Conservation (phyloP, 2,113 vertebrate genomes). For the Podiceps cristatus region DNA sequence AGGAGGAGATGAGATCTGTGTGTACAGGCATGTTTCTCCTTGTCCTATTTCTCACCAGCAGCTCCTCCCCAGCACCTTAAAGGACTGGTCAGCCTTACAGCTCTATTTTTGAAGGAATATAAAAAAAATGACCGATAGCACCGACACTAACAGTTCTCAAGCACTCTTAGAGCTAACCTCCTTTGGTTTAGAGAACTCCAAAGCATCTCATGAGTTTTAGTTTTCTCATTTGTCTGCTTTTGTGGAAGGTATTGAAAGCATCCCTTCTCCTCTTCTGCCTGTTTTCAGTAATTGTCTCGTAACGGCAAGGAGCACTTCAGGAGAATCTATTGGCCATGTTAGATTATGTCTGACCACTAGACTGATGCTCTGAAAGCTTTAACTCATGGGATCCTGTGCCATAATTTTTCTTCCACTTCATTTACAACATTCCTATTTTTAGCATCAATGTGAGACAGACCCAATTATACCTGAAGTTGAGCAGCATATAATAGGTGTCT, state of each 20-base stretch:
- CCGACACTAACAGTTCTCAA: neutral
- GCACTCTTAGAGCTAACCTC: neutral
- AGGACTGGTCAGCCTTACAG: neutral
- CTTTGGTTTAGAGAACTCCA: neutral
- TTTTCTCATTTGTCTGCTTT: neutral
- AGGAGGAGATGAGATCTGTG: neutral
- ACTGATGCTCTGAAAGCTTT: slow-evolving; percentile 33
- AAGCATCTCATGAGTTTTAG: neutral
- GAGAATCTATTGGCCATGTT: slow-evolving; percentile 48
- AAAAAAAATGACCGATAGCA: neutral
- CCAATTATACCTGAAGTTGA: slow-evolving; percentile 53
- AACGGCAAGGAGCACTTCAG: slow-evolving; percentile 24
- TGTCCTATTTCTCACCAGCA: neutral
- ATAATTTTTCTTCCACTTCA: slow-evolving; percentile 60
- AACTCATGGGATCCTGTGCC: neutral
- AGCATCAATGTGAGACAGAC: slow-evolving; percentile 42
- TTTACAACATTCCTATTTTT: slow-evolving; percentile 65
- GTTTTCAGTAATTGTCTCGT: neutral
- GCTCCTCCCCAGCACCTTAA: neutral
- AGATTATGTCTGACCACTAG: slow-evolving; percentile 47
- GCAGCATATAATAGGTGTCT: slow-evolving; percentile 54
- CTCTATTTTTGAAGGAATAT: neutral
- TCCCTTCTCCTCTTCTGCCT: neutral
- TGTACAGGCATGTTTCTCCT: neutral
- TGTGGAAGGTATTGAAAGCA: neutral